Evolutionary conservation across 2,888 invertebrate genomes (phyloP), one percentile per base, ranked within the genome.

Genomic region (Cheilosia grossa): DNA sequence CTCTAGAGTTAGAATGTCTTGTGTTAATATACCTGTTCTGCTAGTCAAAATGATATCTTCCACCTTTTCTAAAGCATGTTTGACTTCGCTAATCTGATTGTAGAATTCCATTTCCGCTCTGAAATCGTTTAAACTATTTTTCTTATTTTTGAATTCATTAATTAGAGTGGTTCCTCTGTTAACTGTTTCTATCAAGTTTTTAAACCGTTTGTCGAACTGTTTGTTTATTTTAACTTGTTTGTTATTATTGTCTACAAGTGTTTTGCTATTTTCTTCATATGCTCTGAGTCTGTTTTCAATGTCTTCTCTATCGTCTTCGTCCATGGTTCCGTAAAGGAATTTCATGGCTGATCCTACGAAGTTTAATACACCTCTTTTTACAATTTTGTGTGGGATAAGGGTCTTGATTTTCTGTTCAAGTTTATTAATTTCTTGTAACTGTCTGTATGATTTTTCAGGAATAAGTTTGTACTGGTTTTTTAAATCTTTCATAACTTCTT

Each of bases 281-380:
- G 40, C 40, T 61, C 24, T 40, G 21, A 61, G 27, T 10, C 27
- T 44, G n/a, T 66, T 53, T 54, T 53, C 42, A 24, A 66, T 66
- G 37, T 33, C 53, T 64, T 33, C 7, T 33, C 33, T 15, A 37
- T 66, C 54, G 24, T 66, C 53, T 30, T 66, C 66, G 40, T 66
- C 53, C 66, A 66, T 66, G 30, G 51, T 66, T 66, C 66, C 40
- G 13, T 66, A 66, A 40, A 66, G 33, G 40, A 40, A 66, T n/a
- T 66, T 53, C 53, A 66, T 53, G 19, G 19, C 66, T 24, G 51
- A 40, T 10, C 42, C 53, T 54, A 44, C 15, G 54, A 54, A 42
- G 30, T 21, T 21, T 21, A 30, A 7, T 30, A 30, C 7, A 30
- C 33, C 33, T 33, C 33, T 33, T 33, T 67, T 17, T 67, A 47